phyloP scores from a whole-genome alignment of 2,113 vertebrate genomes.

The Platichthys stellatus region DNA sequence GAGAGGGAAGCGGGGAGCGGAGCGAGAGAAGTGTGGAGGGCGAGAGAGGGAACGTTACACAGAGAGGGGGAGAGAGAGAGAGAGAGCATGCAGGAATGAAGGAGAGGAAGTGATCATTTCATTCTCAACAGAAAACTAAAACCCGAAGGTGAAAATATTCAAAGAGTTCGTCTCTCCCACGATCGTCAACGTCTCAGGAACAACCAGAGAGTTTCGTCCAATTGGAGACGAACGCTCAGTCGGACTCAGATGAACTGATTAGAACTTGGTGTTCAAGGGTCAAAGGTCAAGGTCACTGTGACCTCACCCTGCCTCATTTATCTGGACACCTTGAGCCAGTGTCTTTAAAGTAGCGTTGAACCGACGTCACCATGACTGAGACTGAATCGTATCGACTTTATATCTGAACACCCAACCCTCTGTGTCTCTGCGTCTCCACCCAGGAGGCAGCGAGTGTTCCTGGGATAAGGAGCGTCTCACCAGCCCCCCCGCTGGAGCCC shows the following conservation, averaged over 20 bases:
- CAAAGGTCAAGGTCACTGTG: neutral
- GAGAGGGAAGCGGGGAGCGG: constrained; percentile 52
- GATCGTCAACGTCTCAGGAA: too few species aligned
- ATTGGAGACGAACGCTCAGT: too few species aligned
- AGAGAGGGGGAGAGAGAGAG: neutral
- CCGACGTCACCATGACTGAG: too few species aligned
- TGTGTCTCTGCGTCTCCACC: constrained; percentile 35
- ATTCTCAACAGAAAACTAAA: neutral
- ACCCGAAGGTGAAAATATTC: too few species aligned
- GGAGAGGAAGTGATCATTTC: neutral
- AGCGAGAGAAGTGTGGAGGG: constrained; percentile 47
- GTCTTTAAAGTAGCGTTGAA: too few species aligned
- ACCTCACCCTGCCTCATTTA: too few species aligned
- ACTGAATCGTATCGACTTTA: neutral
- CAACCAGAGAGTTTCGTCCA: too few species aligned
- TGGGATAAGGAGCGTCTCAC: constrained; percentile 80
- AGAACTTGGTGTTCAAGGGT: neutral
- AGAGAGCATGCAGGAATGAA: constrained; percentile 16
- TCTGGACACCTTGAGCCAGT: too few species aligned
- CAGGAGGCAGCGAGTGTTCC: constrained; percentile 79
- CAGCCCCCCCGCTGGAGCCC: constrained; percentile 69
- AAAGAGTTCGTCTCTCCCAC: too few species aligned
- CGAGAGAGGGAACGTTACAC: constrained; percentile 24
- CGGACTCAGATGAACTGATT: too few species aligned
- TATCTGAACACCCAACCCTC: neutral